Evolutionary conservation across 1,140 invertebrate species (phyloP).

Genomic region (Teleopsis dalmanni): DNA sequence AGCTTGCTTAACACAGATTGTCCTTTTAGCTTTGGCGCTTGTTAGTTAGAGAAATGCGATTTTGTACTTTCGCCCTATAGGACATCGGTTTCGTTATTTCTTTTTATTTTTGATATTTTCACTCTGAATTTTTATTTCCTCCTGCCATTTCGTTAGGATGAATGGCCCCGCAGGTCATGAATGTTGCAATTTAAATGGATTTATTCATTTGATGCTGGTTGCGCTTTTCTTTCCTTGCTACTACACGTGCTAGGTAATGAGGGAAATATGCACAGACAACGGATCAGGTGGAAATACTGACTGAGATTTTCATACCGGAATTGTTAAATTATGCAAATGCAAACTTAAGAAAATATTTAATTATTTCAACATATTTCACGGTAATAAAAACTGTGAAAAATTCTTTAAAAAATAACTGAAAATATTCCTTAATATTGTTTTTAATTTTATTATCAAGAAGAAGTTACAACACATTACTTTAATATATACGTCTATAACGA

Average conservation of each 20-base stretch:
- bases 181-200: constrained; percentile 40
- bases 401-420: too few species aligned
- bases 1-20: constrained; percentile 17
- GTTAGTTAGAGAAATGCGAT: constrained; percentile 16
- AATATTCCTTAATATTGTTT: too few species aligned
- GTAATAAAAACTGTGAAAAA: too few species aligned
- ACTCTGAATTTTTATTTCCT: background rate
- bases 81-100: too few species aligned
- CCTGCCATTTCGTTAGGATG: constrained; percentile 18
- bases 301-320: background rate
- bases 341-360: constrained; percentile 5
- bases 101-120: constrained; percentile 6
- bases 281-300: constrained; percentile 1
- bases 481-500: too few species aligned
- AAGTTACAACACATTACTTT: too few species aligned
- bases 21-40: constrained; percentile 32
- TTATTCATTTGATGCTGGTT: constrained; percentile 31
- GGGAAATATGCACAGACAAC: too few species aligned
- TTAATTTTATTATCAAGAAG: too few species aligned
- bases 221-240: too few species aligned
- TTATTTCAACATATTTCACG: constrained; percentile 10
- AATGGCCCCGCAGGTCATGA: constrained; percentile 31
- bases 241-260: too few species aligned
- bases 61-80: too few species aligned
- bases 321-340: constrained; percentile 7